Conservation (phyloP, 2,797 vertebrate genomes). For the Ambastaia sidthimunki region DNA sequence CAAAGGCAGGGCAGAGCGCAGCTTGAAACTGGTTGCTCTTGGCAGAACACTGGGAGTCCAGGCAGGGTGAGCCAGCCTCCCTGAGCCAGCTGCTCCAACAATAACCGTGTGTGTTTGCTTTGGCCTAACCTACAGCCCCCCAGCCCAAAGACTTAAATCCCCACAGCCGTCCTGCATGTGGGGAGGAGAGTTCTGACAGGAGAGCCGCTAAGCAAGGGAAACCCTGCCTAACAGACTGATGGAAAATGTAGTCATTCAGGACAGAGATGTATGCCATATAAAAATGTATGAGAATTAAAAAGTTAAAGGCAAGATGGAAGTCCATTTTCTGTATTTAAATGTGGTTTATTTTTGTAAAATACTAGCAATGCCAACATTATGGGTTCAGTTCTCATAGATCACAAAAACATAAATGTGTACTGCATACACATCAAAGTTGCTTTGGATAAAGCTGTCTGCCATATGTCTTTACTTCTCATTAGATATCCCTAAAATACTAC, state of each 20-base stretch:
- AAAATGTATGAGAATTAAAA: too few species aligned
- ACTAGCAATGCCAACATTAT: too few species aligned
- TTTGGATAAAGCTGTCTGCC: too few species aligned
- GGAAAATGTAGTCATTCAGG: constrained; percentile 48
- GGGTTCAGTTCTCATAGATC: too few species aligned
- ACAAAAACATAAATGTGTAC: too few species aligned
- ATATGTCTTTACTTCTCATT: too few species aligned
- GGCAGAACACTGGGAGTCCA: constrained; percentile 49
- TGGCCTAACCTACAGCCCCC: constrained; percentile 35
- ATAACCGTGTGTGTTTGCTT: constrained; percentile 60
- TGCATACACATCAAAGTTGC: too few species aligned
- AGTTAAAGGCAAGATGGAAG: too few species aligned
- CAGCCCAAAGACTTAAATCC: constrained; percentile 33
- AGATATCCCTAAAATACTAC: too few species aligned
- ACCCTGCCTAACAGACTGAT: constrained; percentile 30
- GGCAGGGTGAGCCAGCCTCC: constrained; percentile 41
- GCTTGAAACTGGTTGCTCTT: constrained; percentile 58
- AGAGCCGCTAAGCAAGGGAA: not conserved
- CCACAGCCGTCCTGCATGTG: not conserved
- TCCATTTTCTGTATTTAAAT: too few species aligned
- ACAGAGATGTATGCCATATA: constrained; percentile 14
- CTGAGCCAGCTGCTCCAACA: constrained; percentile 53
- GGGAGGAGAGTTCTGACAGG: constrained; percentile 21
- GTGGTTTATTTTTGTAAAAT: too few species aligned
- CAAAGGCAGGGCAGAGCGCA: constrained; percentile 51